phyloP scores from a whole-genome alignment of 2,888 invertebrate species.

The Euzetes globulus region DNA sequence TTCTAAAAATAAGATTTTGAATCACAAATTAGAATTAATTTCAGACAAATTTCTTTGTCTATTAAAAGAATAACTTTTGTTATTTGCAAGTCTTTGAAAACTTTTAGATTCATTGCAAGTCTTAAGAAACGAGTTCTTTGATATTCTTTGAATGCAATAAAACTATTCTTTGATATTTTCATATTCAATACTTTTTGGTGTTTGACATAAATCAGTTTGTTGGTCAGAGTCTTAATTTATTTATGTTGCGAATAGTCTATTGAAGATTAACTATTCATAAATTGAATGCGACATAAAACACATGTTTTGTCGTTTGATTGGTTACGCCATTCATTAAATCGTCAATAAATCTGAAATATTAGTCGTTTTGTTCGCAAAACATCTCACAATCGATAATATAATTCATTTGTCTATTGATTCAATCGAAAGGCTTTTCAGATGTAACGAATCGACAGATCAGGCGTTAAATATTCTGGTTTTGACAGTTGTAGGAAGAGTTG shows the following conservation, averaged over 20 bases:
- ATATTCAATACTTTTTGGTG: too few relatives aligned
- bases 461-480: not conserved
- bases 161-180: too few relatives aligned
- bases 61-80: not conserved
- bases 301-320: not conserved
- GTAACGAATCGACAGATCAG: not conserved
- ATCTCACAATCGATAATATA: not conserved
- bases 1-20: not conserved
- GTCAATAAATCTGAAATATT: not conserved
- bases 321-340: slow-evolving; percentile 7
- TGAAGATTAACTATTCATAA: too few relatives aligned
- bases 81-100: not conserved
- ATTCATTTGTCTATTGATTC: not conserved
- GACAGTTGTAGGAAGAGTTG: not conserved
- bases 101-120: not conserved
- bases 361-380: not conserved
- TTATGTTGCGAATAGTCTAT: too few relatives aligned
- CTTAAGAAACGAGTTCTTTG: too few relatives aligned
- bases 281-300: too few relatives aligned
- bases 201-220: too few relatives aligned
- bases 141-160: too few relatives aligned
- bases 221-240: too few relatives aligned
- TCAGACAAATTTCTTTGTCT: not conserved
- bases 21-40: not conserved
- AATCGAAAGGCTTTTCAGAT: not conserved